Evolutionary conservation across 1,140 invertebrate genomes (phyloP).

Genomic region (Bradysia coprophila): DNA sequence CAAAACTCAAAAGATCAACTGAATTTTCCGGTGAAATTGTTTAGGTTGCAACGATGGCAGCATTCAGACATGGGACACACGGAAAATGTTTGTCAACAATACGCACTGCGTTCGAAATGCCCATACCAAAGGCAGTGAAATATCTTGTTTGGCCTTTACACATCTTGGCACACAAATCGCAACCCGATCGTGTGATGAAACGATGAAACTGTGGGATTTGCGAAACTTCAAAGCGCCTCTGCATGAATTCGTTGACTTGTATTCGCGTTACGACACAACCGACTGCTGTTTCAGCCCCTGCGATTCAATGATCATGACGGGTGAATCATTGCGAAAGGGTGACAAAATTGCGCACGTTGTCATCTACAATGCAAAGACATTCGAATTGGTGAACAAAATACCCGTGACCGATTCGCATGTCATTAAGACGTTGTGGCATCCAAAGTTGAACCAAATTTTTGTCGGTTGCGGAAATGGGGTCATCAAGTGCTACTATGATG

Average conservation of each 20-base stretch:
- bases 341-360: conserved; percentile 51
- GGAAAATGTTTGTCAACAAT: conserved; percentile 68
- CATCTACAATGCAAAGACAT: conserved; percentile 67
- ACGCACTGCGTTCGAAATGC: conserved; percentile 56
- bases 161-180: conserved; percentile 64
- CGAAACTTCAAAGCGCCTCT: conserved; percentile 65
- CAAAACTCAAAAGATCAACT: no score
- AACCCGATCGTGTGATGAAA: conserved; percentile 79
- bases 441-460: conserved; percentile 92
- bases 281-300: conserved; percentile 77
- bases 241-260: conserved; percentile 45
- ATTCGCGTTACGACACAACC: conserved; percentile 77
- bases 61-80: conserved; percentile 94
- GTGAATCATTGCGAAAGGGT: conserved; percentile 55
- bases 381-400: conserved; percentile 55
- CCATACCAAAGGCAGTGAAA: conserved; percentile 65
- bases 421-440: conserved; percentile 88
- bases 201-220: conserved; percentile 90
- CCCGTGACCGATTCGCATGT: conserved; percentile 61
- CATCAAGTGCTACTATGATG: conserved; percentile 82
- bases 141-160: conserved; percentile 71
- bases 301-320: conserved; percentile 76
- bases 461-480: conserved; percentile 81
- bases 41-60: conserved; percentile 91
- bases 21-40: no score